A percentile compares a stretch with the other conserved stretches of the same genome.
Conservation (phyloP, 2,113 vertebrate species). For the Noctilio leporinus region DNA sequence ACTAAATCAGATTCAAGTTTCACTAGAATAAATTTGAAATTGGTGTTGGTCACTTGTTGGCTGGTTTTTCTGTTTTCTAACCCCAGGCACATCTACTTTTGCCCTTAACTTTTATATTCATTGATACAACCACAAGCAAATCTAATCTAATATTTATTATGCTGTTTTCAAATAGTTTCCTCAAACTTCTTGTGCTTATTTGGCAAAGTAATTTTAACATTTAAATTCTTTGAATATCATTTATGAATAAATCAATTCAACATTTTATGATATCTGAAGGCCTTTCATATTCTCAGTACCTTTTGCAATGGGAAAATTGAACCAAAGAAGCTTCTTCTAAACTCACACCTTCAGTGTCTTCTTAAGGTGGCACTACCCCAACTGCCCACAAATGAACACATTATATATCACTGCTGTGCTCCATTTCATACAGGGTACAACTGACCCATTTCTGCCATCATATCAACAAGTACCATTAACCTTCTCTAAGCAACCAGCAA, state of each 20-base stretch:
- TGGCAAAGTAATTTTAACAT: slow-evolving; percentile 11
- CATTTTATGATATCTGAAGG: not conserved
- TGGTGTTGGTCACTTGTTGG: not conserved
- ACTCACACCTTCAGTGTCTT: not conserved
- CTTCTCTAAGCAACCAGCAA: not conserved
- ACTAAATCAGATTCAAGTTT: not conserved
- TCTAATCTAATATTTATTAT: slow-evolving; percentile 28
- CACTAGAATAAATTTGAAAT: slow-evolving; percentile 12
- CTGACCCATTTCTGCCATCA: not conserved
- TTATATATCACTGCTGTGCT: not conserved
- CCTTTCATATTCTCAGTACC: not conserved
- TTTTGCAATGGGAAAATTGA: not conserved
- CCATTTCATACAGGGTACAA: not conserved
- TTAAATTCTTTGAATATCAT: slow-evolving; percentile 8
- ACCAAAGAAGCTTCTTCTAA: not conserved
- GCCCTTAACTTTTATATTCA: not conserved
- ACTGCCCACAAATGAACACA: not conserved
- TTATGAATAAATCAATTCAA: slow-evolving; percentile 13
- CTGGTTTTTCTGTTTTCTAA: slow-evolving; percentile 36
- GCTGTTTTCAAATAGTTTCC: slow-evolving; percentile 13
- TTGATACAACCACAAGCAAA: not conserved
- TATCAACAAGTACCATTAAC: not conserved
- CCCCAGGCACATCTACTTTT: not conserved
- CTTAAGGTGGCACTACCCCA: not conserved
- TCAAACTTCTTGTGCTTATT: slow-evolving; percentile 19